Conservation (phyloP, 2,113 vertebrate species). For the Hucho hucho region DNA sequence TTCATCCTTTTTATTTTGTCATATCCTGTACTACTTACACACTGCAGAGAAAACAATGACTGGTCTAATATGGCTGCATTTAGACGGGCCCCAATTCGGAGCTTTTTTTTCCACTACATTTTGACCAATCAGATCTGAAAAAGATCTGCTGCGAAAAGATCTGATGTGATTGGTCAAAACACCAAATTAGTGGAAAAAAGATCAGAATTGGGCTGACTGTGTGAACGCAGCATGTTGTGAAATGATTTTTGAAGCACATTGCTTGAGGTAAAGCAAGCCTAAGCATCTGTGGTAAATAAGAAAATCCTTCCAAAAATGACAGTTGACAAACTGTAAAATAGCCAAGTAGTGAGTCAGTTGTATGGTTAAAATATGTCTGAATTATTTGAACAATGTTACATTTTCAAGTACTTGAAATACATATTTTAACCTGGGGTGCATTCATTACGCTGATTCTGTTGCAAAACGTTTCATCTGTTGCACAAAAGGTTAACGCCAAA, state of each 20-base stretch:
- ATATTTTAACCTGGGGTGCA: background rate
- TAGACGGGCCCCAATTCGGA: too few species aligned
- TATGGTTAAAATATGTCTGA: background rate
- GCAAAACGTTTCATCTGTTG: too few species aligned
- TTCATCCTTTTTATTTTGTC: background rate
- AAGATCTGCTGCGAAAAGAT: too few species aligned
- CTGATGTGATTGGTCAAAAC: too few species aligned
- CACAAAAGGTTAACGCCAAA: too few species aligned
- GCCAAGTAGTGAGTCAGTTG: background rate
- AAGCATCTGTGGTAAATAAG: background rate
- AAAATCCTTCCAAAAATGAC: conserved; percentile 1
- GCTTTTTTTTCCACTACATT: too few species aligned
- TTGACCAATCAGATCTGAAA: too few species aligned
- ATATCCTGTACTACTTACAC: background rate
- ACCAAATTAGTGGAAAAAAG: too few species aligned
- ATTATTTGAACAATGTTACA: background rate
- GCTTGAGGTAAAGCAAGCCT: background rate
- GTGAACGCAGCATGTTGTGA: background rate
- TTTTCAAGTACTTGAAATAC: background rate
- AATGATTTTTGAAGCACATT: background rate
- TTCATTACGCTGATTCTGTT: too few species aligned
- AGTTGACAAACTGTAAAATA: background rate
- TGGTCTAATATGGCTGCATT: too few species aligned
- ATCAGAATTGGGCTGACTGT: too few species aligned
- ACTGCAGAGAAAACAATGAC: background rate